Evolutionary conservation across 2,888 invertebrate species (phyloP).

Genomic region (Drosophila hawaiiensis): DNA sequence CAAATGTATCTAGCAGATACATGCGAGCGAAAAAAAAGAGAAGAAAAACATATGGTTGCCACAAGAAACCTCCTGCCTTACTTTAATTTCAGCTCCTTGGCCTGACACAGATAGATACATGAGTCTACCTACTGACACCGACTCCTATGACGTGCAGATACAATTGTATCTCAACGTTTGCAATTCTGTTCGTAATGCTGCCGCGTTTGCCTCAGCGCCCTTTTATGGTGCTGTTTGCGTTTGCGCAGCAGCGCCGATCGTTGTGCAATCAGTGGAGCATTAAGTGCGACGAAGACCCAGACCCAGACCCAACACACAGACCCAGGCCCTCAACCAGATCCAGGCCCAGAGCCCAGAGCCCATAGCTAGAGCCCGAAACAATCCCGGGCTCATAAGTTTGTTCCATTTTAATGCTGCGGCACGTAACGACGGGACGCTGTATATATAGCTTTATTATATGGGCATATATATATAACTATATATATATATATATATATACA

Average conservation of each 20-base stretch:
- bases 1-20: slow-evolving; percentile 59
- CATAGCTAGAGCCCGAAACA: slow-evolving; percentile 7
- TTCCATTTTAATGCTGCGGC: slow-evolving; percentile 80
- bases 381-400: slow-evolving; percentile 51
- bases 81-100: slow-evolving; percentile 83
- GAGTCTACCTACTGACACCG: slow-evolving; percentile 77
- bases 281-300: slow-evolving; percentile 61
- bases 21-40: slow-evolving; percentile 33
- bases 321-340: slow-evolving; percentile 10
- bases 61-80: slow-evolving; percentile 85
- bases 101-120: slow-evolving; percentile 77
- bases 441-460: slow-evolving; percentile 51
- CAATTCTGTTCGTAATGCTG: slow-evolving; percentile 17
- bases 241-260: slow-evolving; percentile 65
- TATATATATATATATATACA: slow-evolving; percentile 13
- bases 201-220: slow-evolving; percentile 52
- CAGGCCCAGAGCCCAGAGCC: slow-evolving; percentile 16
- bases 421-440: slow-evolving; percentile 65
- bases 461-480: slow-evolving; percentile 17
- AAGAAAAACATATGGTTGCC: slow-evolving; percentile 65
- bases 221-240: slow-evolving; percentile 64
- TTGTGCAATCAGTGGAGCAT: slow-evolving; percentile 84
- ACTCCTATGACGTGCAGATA: slow-evolving; percentile 57
- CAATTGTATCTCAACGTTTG: slow-evolving; percentile 70
- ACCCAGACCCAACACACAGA: slow-evolving; percentile 9